These are phyloP conservation scores for Prunella fulvescens DNA, from an alignment of 2,113 vertebrate genomes.

Conservation along the genomic window DNA sequence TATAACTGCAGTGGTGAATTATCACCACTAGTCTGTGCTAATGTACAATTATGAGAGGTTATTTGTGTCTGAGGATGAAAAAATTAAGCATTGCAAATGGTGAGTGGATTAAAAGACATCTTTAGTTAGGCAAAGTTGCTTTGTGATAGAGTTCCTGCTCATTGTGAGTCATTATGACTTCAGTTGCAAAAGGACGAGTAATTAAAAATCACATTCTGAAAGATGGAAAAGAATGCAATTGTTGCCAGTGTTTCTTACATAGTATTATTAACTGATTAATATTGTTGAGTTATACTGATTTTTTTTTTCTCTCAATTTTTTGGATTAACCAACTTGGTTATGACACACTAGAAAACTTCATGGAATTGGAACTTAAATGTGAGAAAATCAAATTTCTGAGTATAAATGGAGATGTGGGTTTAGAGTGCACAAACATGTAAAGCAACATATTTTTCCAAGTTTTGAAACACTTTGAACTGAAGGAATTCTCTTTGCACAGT, in stretches of 20 bases:
- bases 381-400: background rate
- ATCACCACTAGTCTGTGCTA: conserved; percentile 61
- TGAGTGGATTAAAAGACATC: background rate
- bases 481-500: background rate
- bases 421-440: background rate
- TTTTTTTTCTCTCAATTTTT: background rate
- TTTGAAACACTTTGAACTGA: background rate
- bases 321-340: background rate
- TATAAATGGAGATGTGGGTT: background rate
- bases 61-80: background rate
- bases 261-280: background rate
- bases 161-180: background rate
- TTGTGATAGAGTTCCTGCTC: background rate
- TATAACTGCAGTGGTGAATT: conserved; percentile 9
- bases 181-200: background rate
- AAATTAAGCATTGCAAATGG: background rate
- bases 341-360: background rate
- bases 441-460: background rate
- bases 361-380: background rate
- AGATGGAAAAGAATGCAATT: background rate
- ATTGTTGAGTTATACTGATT: background rate
- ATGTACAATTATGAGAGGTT: background rate
- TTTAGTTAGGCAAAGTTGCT: background rate
- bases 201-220: background rate
- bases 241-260: background rate